A percentile compares a stretch with the other conserved stretches of the same genome.
Conservation (phyloP, 2,888 invertebrate species). For the Digitonthophagus gazella region DNA sequence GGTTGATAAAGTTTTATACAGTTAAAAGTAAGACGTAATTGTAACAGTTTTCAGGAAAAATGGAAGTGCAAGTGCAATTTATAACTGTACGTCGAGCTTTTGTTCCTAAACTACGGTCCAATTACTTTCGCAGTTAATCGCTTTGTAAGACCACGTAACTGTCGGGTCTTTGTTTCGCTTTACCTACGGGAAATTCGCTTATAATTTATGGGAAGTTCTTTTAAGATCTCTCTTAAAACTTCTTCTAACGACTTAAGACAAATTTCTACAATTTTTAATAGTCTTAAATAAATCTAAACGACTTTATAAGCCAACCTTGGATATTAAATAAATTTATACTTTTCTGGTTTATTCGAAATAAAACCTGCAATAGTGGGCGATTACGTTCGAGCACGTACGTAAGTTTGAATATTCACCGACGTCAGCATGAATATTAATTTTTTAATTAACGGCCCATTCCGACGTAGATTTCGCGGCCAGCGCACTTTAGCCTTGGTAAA, state of each 20-base stretch:
- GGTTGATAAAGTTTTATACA: too few species aligned
- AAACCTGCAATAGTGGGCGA: background rate
- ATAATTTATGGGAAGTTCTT: background rate
- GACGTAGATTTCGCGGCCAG: background rate
- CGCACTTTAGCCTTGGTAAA: background rate
- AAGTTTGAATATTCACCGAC: background rate
- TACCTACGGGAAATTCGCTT: background rate
- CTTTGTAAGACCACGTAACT: background rate
- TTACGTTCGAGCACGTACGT: background rate
- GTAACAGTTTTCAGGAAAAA: too few species aligned
- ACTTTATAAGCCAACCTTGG: too few species aligned
- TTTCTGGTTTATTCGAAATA: background rate
- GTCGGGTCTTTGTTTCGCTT: background rate
- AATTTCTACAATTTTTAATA: background rate
- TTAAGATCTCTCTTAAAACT: too few species aligned
- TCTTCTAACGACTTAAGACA: background rate
- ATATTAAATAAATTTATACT: too few species aligned
- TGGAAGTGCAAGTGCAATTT: background rate
- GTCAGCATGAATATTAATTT: background rate
- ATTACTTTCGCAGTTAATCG: background rate
- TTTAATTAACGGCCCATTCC: background rate
- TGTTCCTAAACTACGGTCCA: background rate
- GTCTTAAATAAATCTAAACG: too few species aligned
- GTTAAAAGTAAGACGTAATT: too few species aligned
- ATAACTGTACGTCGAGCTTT: background rate